A percentile compares a stretch with the other conserved stretches of the same genome.
phyloP scores from a whole-genome alignment of 2,888 invertebrate species.

The Thecocarcelia acutangulata region DNA sequence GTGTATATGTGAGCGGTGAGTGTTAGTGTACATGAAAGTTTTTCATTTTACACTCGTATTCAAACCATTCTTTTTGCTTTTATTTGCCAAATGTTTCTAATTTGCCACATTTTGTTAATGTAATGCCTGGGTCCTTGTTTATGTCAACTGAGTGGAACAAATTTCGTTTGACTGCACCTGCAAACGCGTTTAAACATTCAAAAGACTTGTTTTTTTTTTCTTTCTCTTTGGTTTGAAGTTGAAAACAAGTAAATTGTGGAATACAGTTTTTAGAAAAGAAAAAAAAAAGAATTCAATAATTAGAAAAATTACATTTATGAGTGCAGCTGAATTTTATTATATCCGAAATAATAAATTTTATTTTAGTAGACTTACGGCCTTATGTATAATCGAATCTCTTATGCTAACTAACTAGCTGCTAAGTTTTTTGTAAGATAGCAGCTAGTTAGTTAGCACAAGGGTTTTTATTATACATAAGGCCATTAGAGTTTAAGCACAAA shows the following conservation, averaged over 20 bases:
- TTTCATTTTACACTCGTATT: constrained; percentile 31
- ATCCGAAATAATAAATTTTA: too few species aligned
- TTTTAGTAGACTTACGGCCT: too few species aligned
- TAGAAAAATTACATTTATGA: too few species aligned
- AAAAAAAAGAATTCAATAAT: too few species aligned
- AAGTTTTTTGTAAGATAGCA: too few species aligned
- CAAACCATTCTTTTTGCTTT: constrained; percentile 27
- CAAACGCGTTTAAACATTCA: constrained; percentile 72
- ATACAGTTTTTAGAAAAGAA: background rate
- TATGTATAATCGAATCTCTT: too few species aligned
- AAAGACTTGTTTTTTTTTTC: constrained; percentile 24
- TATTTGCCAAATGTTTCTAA: constrained; percentile 59
- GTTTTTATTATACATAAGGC: too few species aligned
- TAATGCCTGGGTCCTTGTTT: constrained; percentile 73
- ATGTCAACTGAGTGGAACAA: constrained; percentile 80
- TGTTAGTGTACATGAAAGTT: constrained; percentile 35
- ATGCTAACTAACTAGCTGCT: too few species aligned
- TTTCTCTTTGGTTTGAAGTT: background rate
- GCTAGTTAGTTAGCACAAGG: too few species aligned
- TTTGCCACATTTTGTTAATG: constrained; percentile 58
- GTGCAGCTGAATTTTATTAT: too few species aligned
- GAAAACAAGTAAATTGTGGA: constrained; percentile 3
- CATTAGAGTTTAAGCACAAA: too few species aligned
- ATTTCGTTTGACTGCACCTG: constrained; percentile 80
- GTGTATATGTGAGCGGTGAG: constrained; percentile 22